A percentile compares a stretch with the other conserved stretches of the same genome.
Conservation (phyloP, 2,888 invertebrate species). For the Rhagonycha fulva region DNA sequence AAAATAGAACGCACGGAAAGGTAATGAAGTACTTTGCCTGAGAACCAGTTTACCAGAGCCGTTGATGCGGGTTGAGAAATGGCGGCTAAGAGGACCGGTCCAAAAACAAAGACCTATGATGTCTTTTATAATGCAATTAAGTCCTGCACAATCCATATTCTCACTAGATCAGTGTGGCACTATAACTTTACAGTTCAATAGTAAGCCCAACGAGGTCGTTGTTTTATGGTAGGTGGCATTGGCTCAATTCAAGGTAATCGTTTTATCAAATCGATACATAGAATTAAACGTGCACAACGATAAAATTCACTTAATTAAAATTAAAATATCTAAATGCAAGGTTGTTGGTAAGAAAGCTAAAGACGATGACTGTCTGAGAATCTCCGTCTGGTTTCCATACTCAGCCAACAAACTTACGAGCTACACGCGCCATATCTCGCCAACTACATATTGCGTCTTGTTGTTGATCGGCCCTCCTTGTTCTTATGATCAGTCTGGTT, state of each 20-base stretch:
- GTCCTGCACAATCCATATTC: conserved; percentile 20
- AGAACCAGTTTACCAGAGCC: conserved; percentile 47
- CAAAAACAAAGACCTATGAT: conserved; percentile 41
- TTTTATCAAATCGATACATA: conserved; percentile 49
- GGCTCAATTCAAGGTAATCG: conserved; percentile 51
- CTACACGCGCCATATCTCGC: conserved; percentile 45
- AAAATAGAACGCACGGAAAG: conserved; percentile 39
- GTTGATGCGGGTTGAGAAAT: conserved; percentile 39
- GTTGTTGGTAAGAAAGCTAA: not conserved
- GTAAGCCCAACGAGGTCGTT: not conserved
- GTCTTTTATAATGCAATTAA: conserved; percentile 23
- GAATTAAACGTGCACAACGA: conserved; percentile 49
- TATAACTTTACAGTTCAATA: conserved; percentile 14
- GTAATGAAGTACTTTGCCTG: conserved; percentile 36
- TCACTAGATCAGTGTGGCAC: conserved; percentile 32
- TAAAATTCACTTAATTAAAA: conserved; percentile 54
- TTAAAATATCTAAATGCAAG: conserved; percentile 49
- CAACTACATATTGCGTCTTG: conserved; percentile 44
- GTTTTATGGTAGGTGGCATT: conserved; percentile 42
- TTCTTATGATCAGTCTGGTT: conserved; percentile 38
- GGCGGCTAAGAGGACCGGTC: conserved; percentile 49
- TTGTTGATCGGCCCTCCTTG: conserved; percentile 34
- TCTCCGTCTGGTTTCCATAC: conserved; percentile 7
- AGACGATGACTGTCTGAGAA: conserved; percentile 6
- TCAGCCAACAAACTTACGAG: conserved; percentile 39